Base-by-base conservation (phyloP, 2,888 invertebrate species). In the Amaurobius ferox region DNA sequence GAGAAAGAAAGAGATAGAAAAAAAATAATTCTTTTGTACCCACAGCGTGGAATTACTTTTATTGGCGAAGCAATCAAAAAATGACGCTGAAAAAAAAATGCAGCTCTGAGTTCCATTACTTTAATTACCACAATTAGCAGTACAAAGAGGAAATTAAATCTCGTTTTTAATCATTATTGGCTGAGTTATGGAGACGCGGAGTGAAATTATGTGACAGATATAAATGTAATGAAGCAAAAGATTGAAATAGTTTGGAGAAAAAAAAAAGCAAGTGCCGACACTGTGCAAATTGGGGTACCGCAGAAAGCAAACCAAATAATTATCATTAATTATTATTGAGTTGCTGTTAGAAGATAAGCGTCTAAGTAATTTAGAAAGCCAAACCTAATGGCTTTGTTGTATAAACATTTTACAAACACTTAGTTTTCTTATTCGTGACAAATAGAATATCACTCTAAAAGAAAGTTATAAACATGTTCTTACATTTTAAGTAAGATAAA, bases 241-340 rank as follows among this genome's bases (percentile, higher is more conserved):
- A 71, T 30, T 44, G 26, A 55, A 55, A 55, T 55, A 55, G 19
- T 1, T 19, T 3, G 2, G 55, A 23, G 23, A 5, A 23, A 11
- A 23, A 55, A 55, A 55, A 55, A 23, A 55, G 7, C 70, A 62
- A 28, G 77, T 48, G 16, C 19, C 23, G 0, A n/a, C 13, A 7
- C n/a, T n/a, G 16, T 7, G 39, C 19, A 72, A 85, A 78, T 77
- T 44, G 71, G 67, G 39, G 64, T 16, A 32, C 19, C 19, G 39
- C n/a, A 44, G 40, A 77, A 71, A 77, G 67, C 71, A 85, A 83
- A 64, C 83, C 77, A 71, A 74, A 81, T 44, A 76, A 76, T 76
- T 83, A 77, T 76, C 83, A 83, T 83, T 77, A 83, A 77, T 85
- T 85, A 72, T 78, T 85, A 85, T 78, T 61, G 77, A 71, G 71